Evolutionary conservation across 2,113 vertebrate species (phyloP), one percentile per base, ranked within the genome.

Genomic region (Pionites leucogaster): DNA sequence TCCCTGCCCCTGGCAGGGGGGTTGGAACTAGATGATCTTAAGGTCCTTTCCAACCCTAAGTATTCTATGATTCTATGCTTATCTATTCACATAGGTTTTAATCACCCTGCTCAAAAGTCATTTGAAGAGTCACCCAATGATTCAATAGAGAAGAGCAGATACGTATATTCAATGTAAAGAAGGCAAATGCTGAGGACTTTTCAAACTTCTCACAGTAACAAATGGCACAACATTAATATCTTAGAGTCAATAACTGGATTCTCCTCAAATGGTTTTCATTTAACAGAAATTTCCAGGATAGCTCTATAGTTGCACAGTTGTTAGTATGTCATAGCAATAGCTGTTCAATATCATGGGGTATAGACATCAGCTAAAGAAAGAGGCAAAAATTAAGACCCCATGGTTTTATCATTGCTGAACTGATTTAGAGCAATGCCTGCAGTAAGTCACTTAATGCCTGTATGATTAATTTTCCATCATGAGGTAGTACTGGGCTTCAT

Each of bases 391-490:
- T 75, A 84, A 89, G 69, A 84, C 44, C 57, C 39, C 18, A 28
- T 64, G 53, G 41, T 80, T 86, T 96, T 70, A 35, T 70, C 24
- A 14, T n/a, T 12, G 14, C 69, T 71, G 72, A 60, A 75, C 50
- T 60, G 86, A 86, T 84, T 82, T 78, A 46, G 83, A 84, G 69
- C 52, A 64, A 59, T 83, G 47, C 25, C 55, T 59, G 25, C 9
- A 59, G 18, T 86, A 72, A 86, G 60, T 86, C 76, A 59, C 59
- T 55, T 95, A 71, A 71, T 92, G 89, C 47, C 65, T 22, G 1
- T 44, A 64, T 82, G 84, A 91, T 96, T 86, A 62, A 69, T 60
- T 95, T 95, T 86, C 86, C 67, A 76, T 85, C 57, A n/a, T 65
- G 39, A 62, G 65, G 10, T 41, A 55, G 42, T 14, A 55, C 20